Evolutionary conservation across 2,797 vertebrate genomes (phyloP), one percentile per base, ranked within the genome.

Genomic region (Crenuchus spilurus): DNA sequence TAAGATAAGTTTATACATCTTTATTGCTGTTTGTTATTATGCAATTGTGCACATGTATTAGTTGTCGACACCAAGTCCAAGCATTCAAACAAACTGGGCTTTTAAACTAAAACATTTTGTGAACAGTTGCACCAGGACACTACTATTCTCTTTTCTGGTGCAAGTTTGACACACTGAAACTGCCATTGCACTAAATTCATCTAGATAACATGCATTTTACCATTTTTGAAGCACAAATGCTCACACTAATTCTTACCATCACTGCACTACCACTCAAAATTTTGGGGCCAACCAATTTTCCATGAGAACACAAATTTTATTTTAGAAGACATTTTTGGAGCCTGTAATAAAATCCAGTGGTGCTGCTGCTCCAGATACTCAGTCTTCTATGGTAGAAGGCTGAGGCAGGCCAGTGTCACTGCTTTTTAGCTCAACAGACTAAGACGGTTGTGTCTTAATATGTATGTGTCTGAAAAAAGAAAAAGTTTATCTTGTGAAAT

Each of bases 171-270:
- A 33, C 88, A 87, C 87, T 82, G 75, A 90, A 89, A 84, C 78
- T 83, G 85, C 87, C 80, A 84, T 87, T 87, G 89, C 89, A 90
- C 89, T 91, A 88, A 90, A 89, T 82, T 84, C 83, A 81, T 86
- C 49, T 11, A 62, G 28, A 86, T 79, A 84, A 81, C 88, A 26
- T 37, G 10, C 70, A 73, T 83, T 84, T 41, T 85, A 83, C 84
- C 83, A n/a, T n/a, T 82, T 81, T 4, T 14, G 81, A 87, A 87
- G 84, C 83, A 84, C 46, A 74, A 72, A 77, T 58, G 66, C 39
- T 71, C 83, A 75, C 76, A 82, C 78, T 77, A 77, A 81, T 71
- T 72, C 67, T 76, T 66, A 64, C 49, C 54, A 51, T 61, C 37
- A 33, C 37, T 57, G 18, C 24, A 35, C 24, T 26, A 42, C 11